phyloP scores from a whole-genome alignment of 1,140 invertebrate species.

The Saccostrea cuccullata region DNA sequence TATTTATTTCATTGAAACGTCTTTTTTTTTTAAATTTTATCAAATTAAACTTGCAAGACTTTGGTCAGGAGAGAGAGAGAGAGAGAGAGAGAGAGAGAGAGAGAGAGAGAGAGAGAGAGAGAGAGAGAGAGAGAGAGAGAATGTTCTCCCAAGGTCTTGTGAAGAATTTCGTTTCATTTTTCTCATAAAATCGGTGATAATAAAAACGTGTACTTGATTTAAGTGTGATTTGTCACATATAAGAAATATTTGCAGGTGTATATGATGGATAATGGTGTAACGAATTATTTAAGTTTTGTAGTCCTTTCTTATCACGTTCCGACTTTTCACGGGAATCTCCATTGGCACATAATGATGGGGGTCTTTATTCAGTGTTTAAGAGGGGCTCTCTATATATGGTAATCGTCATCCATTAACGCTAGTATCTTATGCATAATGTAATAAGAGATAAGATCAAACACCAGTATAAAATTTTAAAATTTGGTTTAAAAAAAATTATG shows the following conservation, averaged over 20 bases:
- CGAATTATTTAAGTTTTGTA: conserved; percentile 20
- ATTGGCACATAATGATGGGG: conserved; percentile 24
- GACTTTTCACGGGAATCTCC: background rate
- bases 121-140: conserved; percentile 13
- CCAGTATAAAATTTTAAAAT: background rate
- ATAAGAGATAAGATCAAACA: conserved; percentile 18
- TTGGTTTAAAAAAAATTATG: background rate
- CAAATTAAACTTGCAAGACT: no score
- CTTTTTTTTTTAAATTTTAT: no score
- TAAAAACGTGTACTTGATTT: conserved; percentile 4
- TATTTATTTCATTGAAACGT: no score
- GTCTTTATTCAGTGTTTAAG: background rate
- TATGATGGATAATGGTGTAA: conserved; percentile 1
- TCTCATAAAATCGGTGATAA: conserved; percentile 19
- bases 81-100: background rate
- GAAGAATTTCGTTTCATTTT: conserved; percentile 20
- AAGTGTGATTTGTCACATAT: conserved; percentile 31
- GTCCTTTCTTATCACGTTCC: conserved; percentile 1
- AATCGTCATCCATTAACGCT: conserved; percentile 9
- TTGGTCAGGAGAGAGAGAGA: no score
- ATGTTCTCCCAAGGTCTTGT: background rate
- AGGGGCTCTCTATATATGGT: conserved; percentile 17
- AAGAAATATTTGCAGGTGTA: conserved; percentile 14
- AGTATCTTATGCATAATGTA: background rate
- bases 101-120: conserved; percentile 31